Evolutionary conservation across 2,113 vertebrate genomes (phyloP), one percentile per base, ranked within the genome.

Genomic region (Phalacrocorax pelagicus): DNA sequence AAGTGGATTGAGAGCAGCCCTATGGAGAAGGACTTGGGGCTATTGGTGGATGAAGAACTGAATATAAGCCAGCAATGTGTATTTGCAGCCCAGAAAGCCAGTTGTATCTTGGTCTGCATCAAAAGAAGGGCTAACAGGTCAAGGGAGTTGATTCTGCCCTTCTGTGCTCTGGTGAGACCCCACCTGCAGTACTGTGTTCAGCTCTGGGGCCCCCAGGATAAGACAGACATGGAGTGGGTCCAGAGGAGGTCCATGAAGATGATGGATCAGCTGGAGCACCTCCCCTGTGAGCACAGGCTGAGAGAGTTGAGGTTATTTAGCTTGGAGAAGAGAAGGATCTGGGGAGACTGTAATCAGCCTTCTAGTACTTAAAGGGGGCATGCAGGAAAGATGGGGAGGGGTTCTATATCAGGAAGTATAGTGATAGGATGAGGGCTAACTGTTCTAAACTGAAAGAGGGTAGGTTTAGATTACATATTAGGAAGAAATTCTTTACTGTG

Each of bases 151-250:
- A 51, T 62, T 70, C 14, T 70, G 9, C 3, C 8, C 6, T 23
- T 65, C 38, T 89, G 0, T 89, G 0, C 13, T 74, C n/a, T 83
- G 0, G 0, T 57, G 14, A 77, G 22, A 55, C 44, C 22, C 20
- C 13, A 20, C 21, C 22, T 73, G 36, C 9, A 44, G 24, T 40
- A 23, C 42, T 71, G 34, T 54, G 36, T 54, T 46, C 16, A 85
- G 70, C 27, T 58, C 16, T 74, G 52, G 3, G 16, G 1, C 5
- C 7, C 3, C 12, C 52, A 72, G 6, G 15, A 7, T 46, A 38
- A 67, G 23, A 23, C 11, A 15, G 52, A 81, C 17, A 34, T 5
- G 14, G 4, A 84, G 26, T 2, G 1, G 5, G 13, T 61, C 36
- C 24, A 81, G 27, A 44, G 11, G 19, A 51, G 19, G 16, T 38